Evolutionary conservation across 1,140 invertebrate species (phyloP), one percentile per base, ranked within the genome.

Genomic region (Mamestra configurata): DNA sequence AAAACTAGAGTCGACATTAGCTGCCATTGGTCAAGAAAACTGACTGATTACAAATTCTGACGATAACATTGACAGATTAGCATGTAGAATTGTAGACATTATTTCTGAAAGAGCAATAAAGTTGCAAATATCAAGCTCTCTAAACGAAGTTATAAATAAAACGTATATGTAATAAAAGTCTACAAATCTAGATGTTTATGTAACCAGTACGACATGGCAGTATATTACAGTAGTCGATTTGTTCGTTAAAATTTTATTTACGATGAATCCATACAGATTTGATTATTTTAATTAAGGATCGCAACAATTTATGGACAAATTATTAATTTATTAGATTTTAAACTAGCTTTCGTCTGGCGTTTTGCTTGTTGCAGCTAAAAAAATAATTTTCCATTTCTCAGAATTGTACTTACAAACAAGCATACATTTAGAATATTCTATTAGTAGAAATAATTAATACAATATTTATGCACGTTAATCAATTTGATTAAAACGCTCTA

Each of bases 211-310:
- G 22, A 51, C 37, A 71, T 11, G 24, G 4, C 18, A 31, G 24
- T 49, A 71, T 49, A 71, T 53, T 71, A 53, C 27, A 20, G 68
- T 71, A 71, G 68, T 71, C 27, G 24, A 71, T 51, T 53, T 51
- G 7, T 49, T 51, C 8, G 20, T 35, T 71, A 64, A 61, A 64
- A 8, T 7, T 1, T 53, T 71, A 51, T 71, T 71, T 51, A 71
- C 46, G 68, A 71, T 31, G 20, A 49, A 46, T 15, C 13, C 22
- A n/a, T 46, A 24, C 20, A 46, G 20, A 46, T 68, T 68, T 68
- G 18, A 46, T 68, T 68, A 68, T 46, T 68, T 68, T 68, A 68
- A 68, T 68, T 46, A 49, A 68, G 20, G 22, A 68, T 27, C 22
- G 4, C n/a, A 13, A 49, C 4, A 68, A 64, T n/a, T 49, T 46